Conservation (phyloP, 2,797 vertebrate species). For the Poliocrania exsul region DNA sequence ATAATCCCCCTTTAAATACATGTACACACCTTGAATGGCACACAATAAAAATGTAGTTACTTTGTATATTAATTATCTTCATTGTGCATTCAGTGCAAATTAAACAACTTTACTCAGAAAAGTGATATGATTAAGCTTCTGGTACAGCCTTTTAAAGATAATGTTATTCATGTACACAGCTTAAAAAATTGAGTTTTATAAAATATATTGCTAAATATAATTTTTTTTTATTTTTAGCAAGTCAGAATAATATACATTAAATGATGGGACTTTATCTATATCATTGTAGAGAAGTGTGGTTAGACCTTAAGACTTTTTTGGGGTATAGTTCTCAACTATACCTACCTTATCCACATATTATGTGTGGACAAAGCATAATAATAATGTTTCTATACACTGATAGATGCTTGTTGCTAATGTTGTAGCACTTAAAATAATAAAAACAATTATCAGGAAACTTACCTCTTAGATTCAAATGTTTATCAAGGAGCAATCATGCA, state of each 20-base stretch:
- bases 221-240: background rate
- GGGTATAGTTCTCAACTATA: background rate
- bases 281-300: background rate
- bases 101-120: background rate
- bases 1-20: background rate
- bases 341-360: background rate
- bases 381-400: background rate
- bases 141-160: background rate
- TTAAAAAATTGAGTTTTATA: background rate
- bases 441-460: background rate
- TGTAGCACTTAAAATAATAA: background rate
- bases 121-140: background rate
- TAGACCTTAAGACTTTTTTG: background rate
- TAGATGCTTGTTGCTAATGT: background rate
- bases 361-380: background rate
- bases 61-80: background rate
- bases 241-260: background rate
- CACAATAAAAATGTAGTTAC: background rate
- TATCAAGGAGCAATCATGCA: background rate
- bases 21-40: background rate
- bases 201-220: background rate
- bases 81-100: background rate
- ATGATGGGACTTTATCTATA: background rate
- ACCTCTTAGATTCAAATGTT: background rate
- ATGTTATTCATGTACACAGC: rapidly evolving